These are phyloP conservation scores for Xenentodon cancila DNA, from an alignment of 2,797 vertebrate species.

Conservation along the genomic window DNA sequence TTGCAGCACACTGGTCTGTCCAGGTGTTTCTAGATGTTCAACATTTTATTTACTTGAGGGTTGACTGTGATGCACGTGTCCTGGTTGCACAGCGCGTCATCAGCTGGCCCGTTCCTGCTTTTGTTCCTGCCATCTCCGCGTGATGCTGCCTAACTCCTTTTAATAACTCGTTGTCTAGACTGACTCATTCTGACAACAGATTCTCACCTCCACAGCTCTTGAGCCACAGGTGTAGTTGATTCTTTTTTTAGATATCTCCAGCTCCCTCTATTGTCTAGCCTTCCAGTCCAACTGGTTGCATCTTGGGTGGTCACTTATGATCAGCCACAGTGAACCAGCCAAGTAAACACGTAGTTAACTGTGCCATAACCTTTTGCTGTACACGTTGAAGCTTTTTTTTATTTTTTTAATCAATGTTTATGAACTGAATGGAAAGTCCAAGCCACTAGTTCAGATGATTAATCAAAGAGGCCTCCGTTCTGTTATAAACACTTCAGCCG, in stretches of 20 bases:
- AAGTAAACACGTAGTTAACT: background rate
- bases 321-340: conserved; percentile 1
- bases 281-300: conserved; percentile 2
- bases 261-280: conserved; percentile 13
- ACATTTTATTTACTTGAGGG: background rate
- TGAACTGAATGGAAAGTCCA: background rate
- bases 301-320: conserved; percentile 40
- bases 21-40: background rate
- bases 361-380: background rate
- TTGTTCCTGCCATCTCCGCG: conserved; percentile 22
- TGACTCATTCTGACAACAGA: conserved; percentile 8
- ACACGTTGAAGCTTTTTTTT: background rate
- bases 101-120: conserved; percentile 42
- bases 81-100: conserved; percentile 22
- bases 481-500: conserved; percentile 15
- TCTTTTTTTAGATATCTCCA: conserved; percentile 41
- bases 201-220: conserved; percentile 3
- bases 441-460: background rate
- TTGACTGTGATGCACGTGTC: background rate
- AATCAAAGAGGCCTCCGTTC: conserved; percentile 3
- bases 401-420: conserved; percentile 2
- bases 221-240: conserved; percentile 42
- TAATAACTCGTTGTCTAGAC: conserved; percentile 57
- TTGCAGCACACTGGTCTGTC: no score
- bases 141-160: conserved; percentile 28